Evolutionary conservation across 2,888 invertebrate genomes (phyloP).

Genomic region (Rotaria macrura): DNA sequence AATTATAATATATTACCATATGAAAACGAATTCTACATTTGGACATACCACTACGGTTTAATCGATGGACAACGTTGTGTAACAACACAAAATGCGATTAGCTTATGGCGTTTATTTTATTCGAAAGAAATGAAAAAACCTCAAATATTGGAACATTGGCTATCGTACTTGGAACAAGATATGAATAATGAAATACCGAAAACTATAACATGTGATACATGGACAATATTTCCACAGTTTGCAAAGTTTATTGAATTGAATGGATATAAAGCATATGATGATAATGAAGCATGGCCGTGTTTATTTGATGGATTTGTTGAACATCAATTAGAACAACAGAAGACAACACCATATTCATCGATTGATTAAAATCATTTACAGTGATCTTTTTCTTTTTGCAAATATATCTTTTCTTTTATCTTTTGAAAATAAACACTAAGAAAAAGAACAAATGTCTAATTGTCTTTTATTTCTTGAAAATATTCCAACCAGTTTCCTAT

Average conservation of each 20-base stretch:
- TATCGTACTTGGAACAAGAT: constrained; percentile 67
- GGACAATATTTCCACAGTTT: constrained; percentile 71
- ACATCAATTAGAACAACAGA: constrained; percentile 62
- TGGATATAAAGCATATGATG: constrained; percentile 84
- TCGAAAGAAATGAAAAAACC: constrained; percentile 58
- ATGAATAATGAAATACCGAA: constrained; percentile 62
- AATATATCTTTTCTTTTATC: no score
- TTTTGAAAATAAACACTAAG: no score
- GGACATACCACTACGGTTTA: constrained; percentile 80
- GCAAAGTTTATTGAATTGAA: constrained; percentile 55
- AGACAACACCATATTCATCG: neutral
- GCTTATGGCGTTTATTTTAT: constrained; percentile 81
- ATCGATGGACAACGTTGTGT: constrained; percentile 80
- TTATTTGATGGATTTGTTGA: constrained; percentile 94
- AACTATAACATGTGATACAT: constrained; percentile 60
- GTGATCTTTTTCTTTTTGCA: no score
- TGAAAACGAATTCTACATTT: constrained; percentile 67
- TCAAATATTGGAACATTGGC: constrained; percentile 71
- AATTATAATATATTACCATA: neutral
- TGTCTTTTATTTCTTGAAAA: no score
- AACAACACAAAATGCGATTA: constrained; percentile 77
- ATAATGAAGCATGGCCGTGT: constrained; percentile 92
- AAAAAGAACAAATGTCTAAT: no score
- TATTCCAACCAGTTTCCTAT: no score
- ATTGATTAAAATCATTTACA: no score